These are phyloP conservation scores for Taxidea taxus DNA, from an alignment of 2,113 vertebrate species.

Conservation along the genomic window DNA sequence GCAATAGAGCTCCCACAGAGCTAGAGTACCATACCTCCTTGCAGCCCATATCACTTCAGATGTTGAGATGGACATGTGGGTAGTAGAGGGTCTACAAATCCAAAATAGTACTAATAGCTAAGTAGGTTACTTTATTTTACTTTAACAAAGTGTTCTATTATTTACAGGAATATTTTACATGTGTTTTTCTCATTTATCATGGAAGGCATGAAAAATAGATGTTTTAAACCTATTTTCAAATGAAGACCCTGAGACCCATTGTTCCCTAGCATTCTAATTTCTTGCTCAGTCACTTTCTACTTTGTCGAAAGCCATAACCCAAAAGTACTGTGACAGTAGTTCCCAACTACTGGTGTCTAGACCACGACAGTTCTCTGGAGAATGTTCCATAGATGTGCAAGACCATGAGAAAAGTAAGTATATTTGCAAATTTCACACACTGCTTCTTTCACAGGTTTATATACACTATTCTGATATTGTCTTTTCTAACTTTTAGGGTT, in stretches of 20 bases:
- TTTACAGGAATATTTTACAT: background rate
- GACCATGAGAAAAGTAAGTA: background rate
- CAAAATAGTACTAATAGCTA: background rate
- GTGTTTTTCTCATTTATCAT: background rate
- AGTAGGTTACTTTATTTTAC: background rate
- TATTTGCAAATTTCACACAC: background rate
- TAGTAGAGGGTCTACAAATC: background rate
- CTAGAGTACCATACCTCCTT: background rate
- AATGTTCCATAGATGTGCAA: background rate
- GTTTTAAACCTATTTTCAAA: background rate
- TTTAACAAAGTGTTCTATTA: background rate
- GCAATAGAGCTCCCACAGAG: fast-evolving
- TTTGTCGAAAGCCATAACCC: background rate
- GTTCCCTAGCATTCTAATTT: background rate
- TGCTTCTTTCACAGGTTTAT: background rate
- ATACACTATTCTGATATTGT: background rate
- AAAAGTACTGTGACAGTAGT: background rate
- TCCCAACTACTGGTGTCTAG: background rate
- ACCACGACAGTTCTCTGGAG: background rate
- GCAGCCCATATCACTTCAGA: background rate
- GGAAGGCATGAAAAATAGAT: background rate
- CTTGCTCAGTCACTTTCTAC: background rate
- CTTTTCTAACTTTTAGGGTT: background rate
- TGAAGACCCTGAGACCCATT: background rate
- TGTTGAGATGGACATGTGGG: too few species aligned